A percentile compares a stretch with the other conserved stretches of the same genome.
Evolutionary conservation across 2,113 vertebrate genomes (phyloP).

Genomic region (Carollia perspicillata): DNA sequence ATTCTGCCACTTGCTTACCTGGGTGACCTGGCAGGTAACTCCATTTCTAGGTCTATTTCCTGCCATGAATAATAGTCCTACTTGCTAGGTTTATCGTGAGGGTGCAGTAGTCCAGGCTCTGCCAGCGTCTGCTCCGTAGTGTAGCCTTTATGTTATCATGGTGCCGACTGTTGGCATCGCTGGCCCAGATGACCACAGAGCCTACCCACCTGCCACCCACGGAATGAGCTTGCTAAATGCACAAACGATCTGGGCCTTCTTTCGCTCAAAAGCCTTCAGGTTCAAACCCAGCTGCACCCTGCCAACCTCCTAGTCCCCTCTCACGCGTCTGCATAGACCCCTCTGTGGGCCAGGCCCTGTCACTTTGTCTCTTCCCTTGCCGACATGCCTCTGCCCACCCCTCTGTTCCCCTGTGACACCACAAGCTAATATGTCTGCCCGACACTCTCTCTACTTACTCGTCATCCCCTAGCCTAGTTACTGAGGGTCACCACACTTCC

Average conservation of each 20-base stretch:
- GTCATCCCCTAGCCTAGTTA: background rate
- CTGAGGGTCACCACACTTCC: background rate
- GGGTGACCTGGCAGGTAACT: background rate
- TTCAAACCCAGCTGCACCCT: background rate
- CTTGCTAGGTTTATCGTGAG: background rate
- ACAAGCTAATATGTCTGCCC: background rate
- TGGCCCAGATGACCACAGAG: background rate
- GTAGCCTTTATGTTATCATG: no score
- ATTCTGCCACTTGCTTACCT: background rate
- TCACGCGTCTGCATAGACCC: no score
- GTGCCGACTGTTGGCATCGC: background rate
- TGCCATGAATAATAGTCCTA: background rate
- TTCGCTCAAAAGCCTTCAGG: background rate
- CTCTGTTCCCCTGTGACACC: background rate
- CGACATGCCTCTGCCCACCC: background rate
- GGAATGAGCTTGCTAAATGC: background rate
- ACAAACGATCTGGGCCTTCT: no score
- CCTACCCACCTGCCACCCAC: background rate
- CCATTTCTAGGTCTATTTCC: background rate
- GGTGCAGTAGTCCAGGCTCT: background rate
- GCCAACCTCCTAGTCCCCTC: background rate
- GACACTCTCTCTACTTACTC: rapidly evolving
- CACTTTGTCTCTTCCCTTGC: background rate
- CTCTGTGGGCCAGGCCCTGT: background rate
- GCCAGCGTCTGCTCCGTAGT: rapidly evolving